These are phyloP conservation scores for Xenopus borealis DNA, from an alignment of 2,113 vertebrate genomes.

Conservation along the genomic window DNA sequence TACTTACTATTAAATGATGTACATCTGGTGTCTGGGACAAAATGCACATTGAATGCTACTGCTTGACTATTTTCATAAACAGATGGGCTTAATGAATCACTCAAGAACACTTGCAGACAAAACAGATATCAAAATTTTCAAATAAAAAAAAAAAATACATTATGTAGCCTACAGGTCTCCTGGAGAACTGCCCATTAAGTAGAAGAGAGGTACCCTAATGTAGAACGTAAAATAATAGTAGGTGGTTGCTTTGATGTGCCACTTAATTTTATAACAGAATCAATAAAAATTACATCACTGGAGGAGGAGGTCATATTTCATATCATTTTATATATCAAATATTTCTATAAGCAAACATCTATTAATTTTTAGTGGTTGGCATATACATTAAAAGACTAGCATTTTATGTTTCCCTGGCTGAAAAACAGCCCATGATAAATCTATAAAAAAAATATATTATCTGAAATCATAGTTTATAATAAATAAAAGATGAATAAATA, in stretches of 20 bases:
- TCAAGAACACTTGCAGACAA: background rate
- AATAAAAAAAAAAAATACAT: background rate
- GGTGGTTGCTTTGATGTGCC: background rate
- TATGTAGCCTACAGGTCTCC: background rate
- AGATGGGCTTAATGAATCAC: constrained; percentile 5
- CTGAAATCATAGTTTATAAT: too few relatives aligned
- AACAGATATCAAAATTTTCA: background rate
- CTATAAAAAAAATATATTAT: too few relatives aligned
- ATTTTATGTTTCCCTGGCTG: too few relatives aligned
- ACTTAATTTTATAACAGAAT: too few relatives aligned
- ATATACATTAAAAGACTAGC: too few relatives aligned
- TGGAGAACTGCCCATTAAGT: background rate
- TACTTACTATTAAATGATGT: background rate
- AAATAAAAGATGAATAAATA: too few relatives aligned
- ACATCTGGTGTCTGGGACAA: background rate
- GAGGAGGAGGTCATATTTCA: too few relatives aligned
- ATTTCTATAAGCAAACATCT: too few relatives aligned
- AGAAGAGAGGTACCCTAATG: background rate
- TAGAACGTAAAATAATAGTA: background rate
- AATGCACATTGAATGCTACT: background rate
- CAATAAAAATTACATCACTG: too few relatives aligned
- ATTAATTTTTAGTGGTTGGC: too few relatives aligned
- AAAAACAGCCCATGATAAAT: too few relatives aligned
- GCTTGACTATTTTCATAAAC: background rate
- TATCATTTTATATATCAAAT: too few relatives aligned